A percentile compares a stretch with the other conserved stretches of the same genome.
Conservation (phyloP, 2,797 vertebrate genomes). For the Cyclura pinguis region DNA sequence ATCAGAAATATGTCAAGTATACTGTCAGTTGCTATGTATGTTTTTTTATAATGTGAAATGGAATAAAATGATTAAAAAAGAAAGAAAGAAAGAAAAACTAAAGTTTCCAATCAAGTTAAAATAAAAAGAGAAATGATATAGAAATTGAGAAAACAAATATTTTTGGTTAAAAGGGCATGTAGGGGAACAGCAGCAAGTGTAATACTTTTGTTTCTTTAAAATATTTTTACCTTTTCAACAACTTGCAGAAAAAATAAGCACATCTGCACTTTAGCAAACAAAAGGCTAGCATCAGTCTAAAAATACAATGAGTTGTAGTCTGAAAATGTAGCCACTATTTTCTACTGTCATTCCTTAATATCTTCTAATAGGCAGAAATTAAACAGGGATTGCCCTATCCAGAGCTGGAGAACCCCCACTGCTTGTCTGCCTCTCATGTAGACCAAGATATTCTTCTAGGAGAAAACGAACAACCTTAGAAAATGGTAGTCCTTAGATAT, state of each 20-base stretch:
- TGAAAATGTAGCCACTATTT: neutral
- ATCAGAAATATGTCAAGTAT: too few relatives aligned
- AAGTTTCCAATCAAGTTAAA: too few relatives aligned
- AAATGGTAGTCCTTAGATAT: neutral
- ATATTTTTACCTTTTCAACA: neutral
- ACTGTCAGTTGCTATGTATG: too few relatives aligned
- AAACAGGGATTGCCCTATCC: neutral
- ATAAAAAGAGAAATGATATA: too few relatives aligned
- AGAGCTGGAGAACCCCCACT: neutral
- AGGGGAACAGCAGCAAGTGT: neutral
- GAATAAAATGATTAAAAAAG: too few relatives aligned
- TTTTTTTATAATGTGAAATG: too few relatives aligned
- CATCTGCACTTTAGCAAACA: neutral
- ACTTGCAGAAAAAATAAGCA: too few relatives aligned
- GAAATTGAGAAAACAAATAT: too few relatives aligned
- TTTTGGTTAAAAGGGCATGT: neutral
- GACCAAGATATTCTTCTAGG: neutral
- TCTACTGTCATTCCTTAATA: neutral
- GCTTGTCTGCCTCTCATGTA: neutral
- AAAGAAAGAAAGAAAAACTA: too few relatives aligned
- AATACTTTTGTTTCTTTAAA: neutral
- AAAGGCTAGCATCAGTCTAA: neutral
- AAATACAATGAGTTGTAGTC: neutral
- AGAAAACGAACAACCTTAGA: neutral
- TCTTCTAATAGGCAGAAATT: neutral